Base-by-base conservation (phyloP, 2,113 vertebrate genomes). In the Lepisosteus osseus region DNA sequence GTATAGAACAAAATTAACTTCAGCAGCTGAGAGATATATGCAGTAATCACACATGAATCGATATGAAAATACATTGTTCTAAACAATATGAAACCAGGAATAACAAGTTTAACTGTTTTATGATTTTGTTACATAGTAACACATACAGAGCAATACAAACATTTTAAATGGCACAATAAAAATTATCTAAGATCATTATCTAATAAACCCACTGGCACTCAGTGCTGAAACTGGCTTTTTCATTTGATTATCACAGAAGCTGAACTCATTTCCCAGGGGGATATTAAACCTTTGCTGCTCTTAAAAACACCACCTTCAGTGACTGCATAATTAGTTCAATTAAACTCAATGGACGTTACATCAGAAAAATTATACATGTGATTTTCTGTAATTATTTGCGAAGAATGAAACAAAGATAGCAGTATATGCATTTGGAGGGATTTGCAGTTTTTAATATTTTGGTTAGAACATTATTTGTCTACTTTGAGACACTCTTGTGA, bases 331-430 rank as follows among this genome's bases (percentile, higher is more conserved):
- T 90, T 84, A 87, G 84, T 88, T 92, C 91, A 91, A 87, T 92
- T 90, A 89, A 85, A 94, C 91, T 92, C 92, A 92, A 92, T 91
- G 91, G 92, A 91, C 88, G 89, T 93, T 91, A 91, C 87, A 90
- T 93, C 91, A 93, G 88, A 90, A 87, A 15, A 84, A 72, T 72
- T 45, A 72, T 40, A n/a, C 54, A 15, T 55, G 41, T 44, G 66
- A 68, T 68, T 68, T 72, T 72, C 51, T 65, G 62, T 61, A 56
- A 72, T 72, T 72, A 65, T 65, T 72, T 65, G 62, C 41, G 55
- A 42, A 14, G 51, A 44, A 66, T 43, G 57, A 61, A 61, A 73
- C 56, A 68, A 68, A 54, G 64, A 15, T 43, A 29, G 51, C 11
- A 59, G 56, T 68, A 63, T 63, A 63, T 71, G 17, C 43, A 62